These are phyloP conservation scores for Tyrophagus putrescentiae DNA, from an alignment of 1,140 invertebrate species.

Conservation along the genomic window DNA sequence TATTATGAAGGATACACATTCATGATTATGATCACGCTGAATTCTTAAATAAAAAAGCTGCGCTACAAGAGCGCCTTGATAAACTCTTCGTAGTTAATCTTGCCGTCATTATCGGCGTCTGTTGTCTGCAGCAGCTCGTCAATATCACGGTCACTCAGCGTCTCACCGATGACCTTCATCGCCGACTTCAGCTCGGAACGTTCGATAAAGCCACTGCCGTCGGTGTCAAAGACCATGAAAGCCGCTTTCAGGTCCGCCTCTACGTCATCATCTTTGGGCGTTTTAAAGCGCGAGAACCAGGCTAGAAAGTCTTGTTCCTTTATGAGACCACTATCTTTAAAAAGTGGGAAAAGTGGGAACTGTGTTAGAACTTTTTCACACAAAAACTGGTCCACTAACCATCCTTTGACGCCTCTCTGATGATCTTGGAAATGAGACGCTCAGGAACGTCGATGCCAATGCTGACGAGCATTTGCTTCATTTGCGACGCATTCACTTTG, in stretches of 20 bases:
- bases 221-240: constrained; percentile 59
- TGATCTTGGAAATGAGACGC: constrained; percentile 45
- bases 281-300: constrained; percentile 27
- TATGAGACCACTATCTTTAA: constrained; percentile 26
- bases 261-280: constrained; percentile 27
- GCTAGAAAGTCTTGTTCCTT: constrained; percentile 29
- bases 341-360: not conserved
- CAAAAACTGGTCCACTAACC: constrained; percentile 36
- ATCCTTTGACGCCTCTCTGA: constrained; percentile 51
- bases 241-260: constrained; percentile 51
- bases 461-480: constrained; percentile 56
- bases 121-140: constrained; percentile 52
- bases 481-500: constrained; percentile 48
- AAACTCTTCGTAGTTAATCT: constrained; percentile 54
- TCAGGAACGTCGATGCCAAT: constrained; percentile 47
- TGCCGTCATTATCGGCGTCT: constrained; percentile 55
- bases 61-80: constrained; percentile 13
- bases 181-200: constrained; percentile 51
- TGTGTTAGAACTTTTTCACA: not conserved
- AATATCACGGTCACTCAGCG: constrained; percentile 50
- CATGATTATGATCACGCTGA: not conserved
- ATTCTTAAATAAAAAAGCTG: not conserved
- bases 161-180: constrained; percentile 60
- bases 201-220: constrained; percentile 58
- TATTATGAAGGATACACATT: not conserved